A percentile compares a stretch with the other conserved stretches of the same genome.
phyloP scores from a whole-genome alignment of 2,888 invertebrate genomes.

The Euzophera pinguis region DNA sequence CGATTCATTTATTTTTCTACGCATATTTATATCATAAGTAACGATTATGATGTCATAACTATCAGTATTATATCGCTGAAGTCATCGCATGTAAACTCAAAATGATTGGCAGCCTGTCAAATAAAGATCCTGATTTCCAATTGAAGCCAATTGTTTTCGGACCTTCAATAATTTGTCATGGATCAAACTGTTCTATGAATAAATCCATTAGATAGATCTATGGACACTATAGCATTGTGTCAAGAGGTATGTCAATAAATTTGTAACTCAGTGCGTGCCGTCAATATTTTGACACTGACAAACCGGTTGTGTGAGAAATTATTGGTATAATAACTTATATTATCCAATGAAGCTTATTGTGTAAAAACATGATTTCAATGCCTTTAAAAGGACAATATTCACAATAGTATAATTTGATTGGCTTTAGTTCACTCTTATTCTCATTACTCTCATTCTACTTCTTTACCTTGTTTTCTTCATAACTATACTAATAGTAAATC shows the following conservation, averaged over 20 bases:
- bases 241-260: conserved; percentile 10
- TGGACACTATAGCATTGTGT: conserved; percentile 5
- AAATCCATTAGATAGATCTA: conserved; percentile 8
- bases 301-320: conserved; percentile 6
- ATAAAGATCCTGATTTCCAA: neutral
- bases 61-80: neutral
- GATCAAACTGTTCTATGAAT: neutral
- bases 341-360: neutral
- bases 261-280: conserved; percentile 10
- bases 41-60: too few relatives aligned
- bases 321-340: neutral
- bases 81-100: neutral
- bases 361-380: neutral
- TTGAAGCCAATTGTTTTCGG: neutral
- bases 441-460: too few relatives aligned
- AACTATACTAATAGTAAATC: too few relatives aligned
- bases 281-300: conserved; percentile 13
- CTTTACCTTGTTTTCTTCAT: too few relatives aligned
- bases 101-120: conserved; percentile 1
- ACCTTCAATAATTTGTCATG: conserved; percentile 8
- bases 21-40: too few relatives aligned
- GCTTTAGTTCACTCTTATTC: too few relatives aligned
- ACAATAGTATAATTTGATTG: too few relatives aligned
- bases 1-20: too few relatives aligned
- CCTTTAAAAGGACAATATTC: too few relatives aligned